Percentiles rank a stretch among this genome's conserved stretches.
Evolutionary conservation across 2,888 invertebrate species (phyloP).

Genomic region (Phengaris alcon): DNA sequence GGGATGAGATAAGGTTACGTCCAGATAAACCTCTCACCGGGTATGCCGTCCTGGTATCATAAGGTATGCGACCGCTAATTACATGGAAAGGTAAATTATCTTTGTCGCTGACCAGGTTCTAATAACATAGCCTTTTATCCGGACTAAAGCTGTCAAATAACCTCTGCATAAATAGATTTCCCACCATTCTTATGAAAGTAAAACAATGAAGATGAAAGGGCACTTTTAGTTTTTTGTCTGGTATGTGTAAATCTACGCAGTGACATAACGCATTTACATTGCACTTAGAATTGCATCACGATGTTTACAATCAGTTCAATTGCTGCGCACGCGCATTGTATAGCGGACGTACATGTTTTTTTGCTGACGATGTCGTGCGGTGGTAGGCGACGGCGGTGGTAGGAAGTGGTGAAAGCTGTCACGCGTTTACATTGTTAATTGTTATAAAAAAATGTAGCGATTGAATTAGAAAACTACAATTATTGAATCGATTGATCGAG

Average conservation of each 20-base stretch:
- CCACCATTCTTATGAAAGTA: not conserved
- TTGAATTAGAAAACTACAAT: slow-evolving; percentile 16
- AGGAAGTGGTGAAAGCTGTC: slow-evolving; percentile 16
- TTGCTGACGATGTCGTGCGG: not conserved
- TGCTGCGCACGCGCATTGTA: not conserved
- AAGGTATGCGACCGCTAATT: slow-evolving; percentile 8
- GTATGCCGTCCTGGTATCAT: slow-evolving; percentile 20
- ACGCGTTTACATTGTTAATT: slow-evolving; percentile 9
- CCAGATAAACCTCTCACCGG: slow-evolving; percentile 25
- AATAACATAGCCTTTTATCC: not conserved
- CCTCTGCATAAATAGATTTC: not conserved
- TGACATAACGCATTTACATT: not conserved
- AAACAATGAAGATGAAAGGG: not conserved
- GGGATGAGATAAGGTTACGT: slow-evolving; percentile 53
- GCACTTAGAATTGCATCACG: not conserved
- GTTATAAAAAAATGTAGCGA: not conserved
- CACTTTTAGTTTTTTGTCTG: not conserved
- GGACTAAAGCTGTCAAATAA: not conserved
- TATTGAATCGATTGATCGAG: not conserved
- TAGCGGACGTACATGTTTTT: slow-evolving; percentile 1
- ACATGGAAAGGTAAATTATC: slow-evolving; percentile 2
- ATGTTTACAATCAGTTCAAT: not conserved
- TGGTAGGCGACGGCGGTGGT: not conserved
- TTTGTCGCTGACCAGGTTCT: not conserved
- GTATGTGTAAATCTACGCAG: not conserved